phyloP scores from a whole-genome alignment of 2,797 vertebrate species.

The Sarcoramphus papa region DNA sequence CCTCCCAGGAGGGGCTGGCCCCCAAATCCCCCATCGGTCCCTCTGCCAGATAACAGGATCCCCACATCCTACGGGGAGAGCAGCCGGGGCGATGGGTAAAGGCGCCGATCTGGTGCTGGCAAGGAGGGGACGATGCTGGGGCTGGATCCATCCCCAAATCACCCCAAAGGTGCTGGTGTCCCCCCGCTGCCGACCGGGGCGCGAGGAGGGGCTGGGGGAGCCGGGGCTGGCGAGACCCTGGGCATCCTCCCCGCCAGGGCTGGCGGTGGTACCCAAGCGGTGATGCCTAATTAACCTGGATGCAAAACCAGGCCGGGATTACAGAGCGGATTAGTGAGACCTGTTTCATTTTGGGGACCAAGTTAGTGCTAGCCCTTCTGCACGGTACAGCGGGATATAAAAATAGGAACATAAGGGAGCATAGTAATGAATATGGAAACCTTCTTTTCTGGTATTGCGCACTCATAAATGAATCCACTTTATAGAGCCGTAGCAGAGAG shows the following conservation, averaged over 20 bases:
- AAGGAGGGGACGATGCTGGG: neutral
- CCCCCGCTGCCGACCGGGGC: fast-evolving
- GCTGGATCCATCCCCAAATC: neutral
- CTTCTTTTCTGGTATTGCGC: neutral
- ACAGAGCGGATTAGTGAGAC: neutral
- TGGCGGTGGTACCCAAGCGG: fast-evolving
- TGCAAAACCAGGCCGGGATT: neutral
- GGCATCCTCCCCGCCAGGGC: neutral
- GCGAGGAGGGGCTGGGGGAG: neutral
- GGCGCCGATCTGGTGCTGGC: neutral
- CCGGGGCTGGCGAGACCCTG: fast-evolving
- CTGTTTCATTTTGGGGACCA: neutral
- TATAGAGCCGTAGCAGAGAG: constrained; percentile 30
- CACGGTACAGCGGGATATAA: fast-evolving
- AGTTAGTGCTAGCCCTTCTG: neutral
- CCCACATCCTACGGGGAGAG: fast-evolving
- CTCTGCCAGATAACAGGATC: fast-evolving
- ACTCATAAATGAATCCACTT: constrained; percentile 37
- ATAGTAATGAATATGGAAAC: neutral
- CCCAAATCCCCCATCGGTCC: neutral
- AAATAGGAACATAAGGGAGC: neutral
- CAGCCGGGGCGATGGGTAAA: fast-evolving
- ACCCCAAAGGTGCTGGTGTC: neutral
- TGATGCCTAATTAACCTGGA: neutral
- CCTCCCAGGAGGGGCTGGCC: neutral